Evolutionary conservation across 2,888 invertebrate genomes (phyloP).

Genomic region (Chrysotoxum bicinctum): DNA sequence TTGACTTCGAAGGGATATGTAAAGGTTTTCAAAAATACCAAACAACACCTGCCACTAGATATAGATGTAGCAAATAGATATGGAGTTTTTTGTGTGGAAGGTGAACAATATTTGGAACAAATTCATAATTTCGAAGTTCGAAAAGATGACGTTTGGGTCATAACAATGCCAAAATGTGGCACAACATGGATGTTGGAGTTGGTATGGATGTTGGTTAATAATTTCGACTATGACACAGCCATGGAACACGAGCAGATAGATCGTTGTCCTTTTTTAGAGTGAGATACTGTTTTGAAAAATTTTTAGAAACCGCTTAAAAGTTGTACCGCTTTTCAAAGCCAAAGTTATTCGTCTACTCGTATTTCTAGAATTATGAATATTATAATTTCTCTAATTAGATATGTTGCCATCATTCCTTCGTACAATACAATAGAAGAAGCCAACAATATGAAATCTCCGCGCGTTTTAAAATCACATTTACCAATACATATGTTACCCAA

Average conservation of each 20-base stretch:
- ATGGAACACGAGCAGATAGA: constrained; percentile 3
- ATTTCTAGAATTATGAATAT: too few relatives aligned
- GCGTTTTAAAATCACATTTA: constrained; percentile 75
- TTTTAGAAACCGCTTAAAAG: too few relatives aligned
- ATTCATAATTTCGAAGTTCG: constrained; percentile 72
- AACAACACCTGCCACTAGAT: not conserved
- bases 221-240: constrained; percentile 73
- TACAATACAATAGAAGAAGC: constrained; percentile 13
- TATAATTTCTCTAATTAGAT: not conserved
- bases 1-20: too few relatives aligned
- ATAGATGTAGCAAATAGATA: constrained; percentile 1
- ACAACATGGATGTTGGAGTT: constrained; percentile 75
- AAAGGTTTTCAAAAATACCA: too few relatives aligned
- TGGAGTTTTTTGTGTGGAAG: not conserved
- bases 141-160: constrained; percentile 73
- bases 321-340: too few relatives aligned
- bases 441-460: constrained; percentile 59
- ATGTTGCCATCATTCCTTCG: not conserved
- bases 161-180: constrained; percentile 74
- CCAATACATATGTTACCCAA: constrained; percentile 74
- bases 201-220: constrained; percentile 74
- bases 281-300: too few relatives aligned
- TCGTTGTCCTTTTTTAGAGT: constrained; percentile 71
- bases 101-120: constrained; percentile 3
- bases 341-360: too few relatives aligned